Conservation (phyloP, 2,797 vertebrate species). For the Rhinoraja longicauda region DNA sequence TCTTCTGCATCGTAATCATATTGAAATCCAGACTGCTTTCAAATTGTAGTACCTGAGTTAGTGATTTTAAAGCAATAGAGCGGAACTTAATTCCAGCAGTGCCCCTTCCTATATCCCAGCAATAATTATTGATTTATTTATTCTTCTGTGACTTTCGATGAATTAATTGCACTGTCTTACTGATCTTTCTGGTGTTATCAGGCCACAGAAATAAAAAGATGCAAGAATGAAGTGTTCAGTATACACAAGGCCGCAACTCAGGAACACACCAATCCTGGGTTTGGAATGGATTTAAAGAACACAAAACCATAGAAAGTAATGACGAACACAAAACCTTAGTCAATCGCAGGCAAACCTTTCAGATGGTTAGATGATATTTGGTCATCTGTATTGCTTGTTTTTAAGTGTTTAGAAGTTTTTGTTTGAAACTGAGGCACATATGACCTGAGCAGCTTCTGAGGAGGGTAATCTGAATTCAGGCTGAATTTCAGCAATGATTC, state of each 20-base stretch:
- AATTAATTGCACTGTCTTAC: background rate
- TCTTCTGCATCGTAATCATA: background rate
- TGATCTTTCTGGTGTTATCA: background rate
- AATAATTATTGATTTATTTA: background rate
- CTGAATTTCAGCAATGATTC: slow-evolving; percentile 46
- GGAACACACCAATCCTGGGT: background rate
- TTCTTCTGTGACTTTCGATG: background rate
- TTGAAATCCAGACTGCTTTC: background rate
- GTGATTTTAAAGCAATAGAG: background rate
- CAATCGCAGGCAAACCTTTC: background rate
- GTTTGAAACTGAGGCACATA: slow-evolving; percentile 84
- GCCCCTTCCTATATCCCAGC: background rate
- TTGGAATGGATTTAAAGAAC: slow-evolving; percentile 7
- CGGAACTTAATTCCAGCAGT: background rate
- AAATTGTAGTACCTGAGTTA: background rate
- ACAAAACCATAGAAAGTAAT: background rate
- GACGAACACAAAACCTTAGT: background rate
- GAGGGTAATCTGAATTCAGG: slow-evolving; percentile 41
- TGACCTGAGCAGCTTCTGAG: slow-evolving; percentile 52
- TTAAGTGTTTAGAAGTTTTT: slow-evolving; percentile 51
- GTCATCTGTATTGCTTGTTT: slow-evolving; percentile 50
- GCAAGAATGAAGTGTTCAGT: background rate
- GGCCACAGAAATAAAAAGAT: background rate
- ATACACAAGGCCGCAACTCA: background rate
- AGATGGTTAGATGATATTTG: slow-evolving; percentile 45